Base-by-base conservation (phyloP, 2,888 invertebrate species). In the Bugula neritina region DNA sequence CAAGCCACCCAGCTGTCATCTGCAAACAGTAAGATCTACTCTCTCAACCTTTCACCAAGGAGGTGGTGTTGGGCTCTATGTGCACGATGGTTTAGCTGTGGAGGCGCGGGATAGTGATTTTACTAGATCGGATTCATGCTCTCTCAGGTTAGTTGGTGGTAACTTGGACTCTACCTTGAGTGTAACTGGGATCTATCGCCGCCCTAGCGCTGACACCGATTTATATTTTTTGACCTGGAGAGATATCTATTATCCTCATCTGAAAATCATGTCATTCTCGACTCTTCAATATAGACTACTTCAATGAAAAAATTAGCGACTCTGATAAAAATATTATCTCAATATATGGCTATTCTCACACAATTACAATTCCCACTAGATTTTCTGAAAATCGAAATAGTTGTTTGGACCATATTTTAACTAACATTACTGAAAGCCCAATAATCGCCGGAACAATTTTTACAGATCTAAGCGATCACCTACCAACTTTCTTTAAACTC, bases 271-370 rank as follows among this genome's bases (percentile, higher is more conserved):
- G 21, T 52, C 10, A 10, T 52, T 52, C 52, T 52, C 21, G 52
- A 21, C 21, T 10, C 52, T 13, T 52, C 10, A 52, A 55, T 55
- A n/a, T 17, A 23, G 25, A 3, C 23, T 55, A 55, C 23, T 55
- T 17, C 5, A 23, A 55, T 55, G 55, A 55, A 55, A 25, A 55
- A 5, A 5, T 55, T 55, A 55, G 55, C 23, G 5, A 55, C 25
- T 55, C 55, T 3, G 5, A 55, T 55, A 55, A 55, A 55, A n/a
- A 55, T 55, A 55, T 55, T 23, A 55, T 25, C 55, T n/a, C 55
- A 17, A 5, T 55, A 25, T 55, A 55, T 55, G 55, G 23, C 55
- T 55, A 55, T 55, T 55, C 3, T 13, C 5, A 55, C 25, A 55
- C 55, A 55, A 55, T 55, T 23, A 55, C 55, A 10, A 17, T 55